Evolutionary conservation across 2,113 vertebrate species (phyloP), one percentile per base, ranked within the genome.

Genomic region (Rhombomys opimus): DNA sequence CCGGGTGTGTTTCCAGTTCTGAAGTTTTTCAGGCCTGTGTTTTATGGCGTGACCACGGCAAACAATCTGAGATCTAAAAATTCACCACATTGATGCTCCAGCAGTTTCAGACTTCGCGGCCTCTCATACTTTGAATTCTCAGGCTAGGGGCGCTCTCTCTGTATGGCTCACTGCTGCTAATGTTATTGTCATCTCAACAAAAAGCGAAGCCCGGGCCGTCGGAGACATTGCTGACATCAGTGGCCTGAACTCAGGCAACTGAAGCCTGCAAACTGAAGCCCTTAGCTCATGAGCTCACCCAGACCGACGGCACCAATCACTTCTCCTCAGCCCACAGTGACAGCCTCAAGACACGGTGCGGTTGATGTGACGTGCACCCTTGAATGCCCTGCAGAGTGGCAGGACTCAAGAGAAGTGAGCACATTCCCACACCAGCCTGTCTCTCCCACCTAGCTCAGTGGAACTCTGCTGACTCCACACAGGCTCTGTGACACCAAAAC

Each of bases 381-480:
- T 18, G 1, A 10, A n/a, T 23, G 32, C 35, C n/a, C 18, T 32
- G 23, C 10, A 1, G 30, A 32, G 50, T 8, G 1, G 17, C 32
- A 57, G 78, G 46, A n/a, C 52, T n/a, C 78, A 54, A 32, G 78
- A 81, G 72, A 2, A 18, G 3, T 73, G 22, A 73, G 52, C 13
- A 10, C 5, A 22, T n/a, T 46, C 52, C 18, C 32, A n/a, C 10
- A 17, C 20, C 20, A 3, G 81, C n/a, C 75, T 25, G 73, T 61
- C 1, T 7, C 54, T 61, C 46, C 61, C 46, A 46, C 13, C 3
- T 0, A 32, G 41, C 59, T 17, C 10, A 1, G 4, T 27, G 3
- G 18, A 63, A 25, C 13, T 22, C n/a, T 63, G 35, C 32, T 13
- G 78, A 59, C 78, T 22, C 50, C 80, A 82, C 57, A 41, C 57